phyloP scores from a whole-genome alignment of 2,113 vertebrate genomes.

The Neodon shergylaensis region DNA sequence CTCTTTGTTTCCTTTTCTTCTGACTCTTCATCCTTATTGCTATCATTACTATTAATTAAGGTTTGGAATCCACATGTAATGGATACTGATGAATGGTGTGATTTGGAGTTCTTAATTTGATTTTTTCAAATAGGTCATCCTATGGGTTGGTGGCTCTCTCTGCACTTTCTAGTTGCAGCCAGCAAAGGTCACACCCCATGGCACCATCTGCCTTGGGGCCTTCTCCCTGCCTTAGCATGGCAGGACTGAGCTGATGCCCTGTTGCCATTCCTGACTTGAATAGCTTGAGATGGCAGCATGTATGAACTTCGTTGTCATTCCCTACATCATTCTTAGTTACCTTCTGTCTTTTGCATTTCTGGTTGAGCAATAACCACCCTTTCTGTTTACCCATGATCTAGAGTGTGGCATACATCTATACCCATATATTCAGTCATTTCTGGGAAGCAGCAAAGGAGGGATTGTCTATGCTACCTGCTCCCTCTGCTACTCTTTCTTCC shows the following conservation, averaged over 20 bases:
- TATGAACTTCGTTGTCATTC: background rate
- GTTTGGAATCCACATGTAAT: background rate
- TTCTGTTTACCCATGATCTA: conserved; percentile 4
- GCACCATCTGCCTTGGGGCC: background rate
- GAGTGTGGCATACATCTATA: background rate
- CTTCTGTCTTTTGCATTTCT: background rate
- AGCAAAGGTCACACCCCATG: background rate
- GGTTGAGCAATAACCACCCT: background rate
- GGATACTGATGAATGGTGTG: background rate
- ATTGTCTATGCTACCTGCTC: background rate
- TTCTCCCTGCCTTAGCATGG: background rate
- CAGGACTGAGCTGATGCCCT: no score
- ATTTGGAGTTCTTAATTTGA: background rate
- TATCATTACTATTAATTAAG: background rate
- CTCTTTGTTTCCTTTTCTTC: background rate
- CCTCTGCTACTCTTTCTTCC: background rate
- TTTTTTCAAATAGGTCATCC: background rate
- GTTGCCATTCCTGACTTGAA: background rate
- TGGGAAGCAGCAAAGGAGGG: background rate
- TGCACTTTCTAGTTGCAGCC: background rate
- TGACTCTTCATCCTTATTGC: background rate
- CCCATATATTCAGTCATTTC: background rate
- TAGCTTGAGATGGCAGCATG: background rate
- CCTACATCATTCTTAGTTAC: conserved; percentile 12
- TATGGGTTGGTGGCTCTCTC: background rate